Conservation (phyloP, 2,888 invertebrate species). For the Acanthosoma haemorrhoidale region DNA sequence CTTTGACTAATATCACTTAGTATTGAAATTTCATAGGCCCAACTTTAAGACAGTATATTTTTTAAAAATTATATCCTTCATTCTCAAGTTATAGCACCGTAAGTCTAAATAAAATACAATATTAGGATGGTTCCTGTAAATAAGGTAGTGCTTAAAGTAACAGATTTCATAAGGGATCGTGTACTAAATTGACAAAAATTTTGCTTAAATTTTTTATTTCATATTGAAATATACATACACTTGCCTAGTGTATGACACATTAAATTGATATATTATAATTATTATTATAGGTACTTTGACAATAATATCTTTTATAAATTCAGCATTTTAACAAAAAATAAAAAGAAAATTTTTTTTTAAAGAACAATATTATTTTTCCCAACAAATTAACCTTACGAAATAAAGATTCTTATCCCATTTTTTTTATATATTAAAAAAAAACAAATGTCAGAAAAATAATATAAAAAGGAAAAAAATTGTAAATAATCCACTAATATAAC, state of each 20-base stretch:
- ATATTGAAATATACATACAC: constrained; percentile 29
- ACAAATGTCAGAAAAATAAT: constrained; percentile 29
- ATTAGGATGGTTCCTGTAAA: too few species aligned
- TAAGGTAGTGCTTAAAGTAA: neutral
- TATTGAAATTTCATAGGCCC: too few species aligned
- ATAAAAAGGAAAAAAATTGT: constrained; percentile 29
- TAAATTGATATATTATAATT: constrained; percentile 13
- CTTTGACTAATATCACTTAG: too few species aligned
- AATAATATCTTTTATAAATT: constrained; percentile 21
- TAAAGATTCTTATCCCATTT: constrained; percentile 35
- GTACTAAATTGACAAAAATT: too few species aligned
- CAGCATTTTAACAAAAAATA: constrained; percentile 29
- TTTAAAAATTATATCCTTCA: too few species aligned
- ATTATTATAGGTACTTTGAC: constrained; percentile 30
- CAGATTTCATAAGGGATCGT: neutral
- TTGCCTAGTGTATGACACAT: constrained; percentile 16
- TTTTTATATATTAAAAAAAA: neutral
- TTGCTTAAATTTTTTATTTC: constrained; percentile 15
- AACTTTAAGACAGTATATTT: too few species aligned
- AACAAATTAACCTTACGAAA: constrained; percentile 22
- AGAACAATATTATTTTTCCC: constrained; percentile 20
- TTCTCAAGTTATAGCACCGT: too few species aligned
- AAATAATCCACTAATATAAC: constrained; percentile 13
- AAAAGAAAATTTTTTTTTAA: constrained; percentile 17
- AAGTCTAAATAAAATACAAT: too few species aligned